phyloP scores from a whole-genome alignment of 2,797 vertebrate genomes.

The Lacerta bilineata region DNA sequence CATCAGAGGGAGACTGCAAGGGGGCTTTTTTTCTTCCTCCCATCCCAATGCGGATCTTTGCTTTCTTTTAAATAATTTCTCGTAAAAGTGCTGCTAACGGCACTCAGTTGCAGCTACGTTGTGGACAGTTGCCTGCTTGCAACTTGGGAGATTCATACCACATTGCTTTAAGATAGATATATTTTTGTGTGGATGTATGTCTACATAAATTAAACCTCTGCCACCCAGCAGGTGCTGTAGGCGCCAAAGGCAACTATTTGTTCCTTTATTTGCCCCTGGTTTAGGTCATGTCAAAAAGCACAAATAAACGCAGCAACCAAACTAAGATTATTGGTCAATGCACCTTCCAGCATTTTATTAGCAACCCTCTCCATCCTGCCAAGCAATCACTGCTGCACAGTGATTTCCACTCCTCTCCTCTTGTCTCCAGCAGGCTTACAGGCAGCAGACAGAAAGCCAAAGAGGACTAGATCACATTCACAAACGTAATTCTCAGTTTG shows the following conservation, averaged over 20 bases:
- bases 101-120: constrained; percentile 16
- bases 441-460: background rate
- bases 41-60: rapidly evolving
- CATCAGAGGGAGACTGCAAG: background rate
- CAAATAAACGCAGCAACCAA: constrained; percentile 50
- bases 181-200: background rate
- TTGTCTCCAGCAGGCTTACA: constrained; percentile 1
- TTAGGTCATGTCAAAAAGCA: constrained; percentile 56
- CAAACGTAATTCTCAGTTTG: constrained; percentile 28
- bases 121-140: constrained; percentile 42
- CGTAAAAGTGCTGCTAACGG: background rate
- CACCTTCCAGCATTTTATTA: constrained; percentile 14
- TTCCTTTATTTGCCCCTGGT: constrained; percentile 58
- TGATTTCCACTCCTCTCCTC: background rate
- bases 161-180: constrained; percentile 5
- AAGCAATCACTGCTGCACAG: background rate
- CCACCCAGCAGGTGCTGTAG: constrained; percentile 23
- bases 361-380: background rate
- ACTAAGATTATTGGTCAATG: constrained; percentile 41
- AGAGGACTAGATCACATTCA: background rate
- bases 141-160: background rate
- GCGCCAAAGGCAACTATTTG: constrained; percentile 12
- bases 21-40: background rate
- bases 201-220: background rate
- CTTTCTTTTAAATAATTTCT: background rate